Percentiles rank a stretch among this genome's conserved stretches.
Conservation (phyloP, 1,140 invertebrate genomes). For the Drosophila pseudoananassae region DNA sequence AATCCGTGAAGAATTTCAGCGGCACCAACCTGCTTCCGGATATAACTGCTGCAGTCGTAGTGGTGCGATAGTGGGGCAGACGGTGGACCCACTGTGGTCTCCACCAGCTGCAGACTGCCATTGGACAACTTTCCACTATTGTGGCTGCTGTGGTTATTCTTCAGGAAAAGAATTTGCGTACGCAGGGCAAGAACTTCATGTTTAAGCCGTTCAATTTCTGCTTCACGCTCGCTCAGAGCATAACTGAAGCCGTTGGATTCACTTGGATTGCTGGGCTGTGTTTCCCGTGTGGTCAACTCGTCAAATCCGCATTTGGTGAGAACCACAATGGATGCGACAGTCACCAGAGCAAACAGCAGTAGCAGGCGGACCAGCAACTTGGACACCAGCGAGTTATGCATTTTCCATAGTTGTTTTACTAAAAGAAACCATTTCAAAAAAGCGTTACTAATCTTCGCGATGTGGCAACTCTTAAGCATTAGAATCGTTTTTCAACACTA, state of each 20-base stretch:
- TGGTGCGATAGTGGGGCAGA: conserved; percentile 46
- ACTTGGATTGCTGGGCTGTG: conserved; percentile 50
- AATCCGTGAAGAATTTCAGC: conserved; percentile 89
- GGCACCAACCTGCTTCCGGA: conserved; percentile 86
- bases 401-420: conserved; percentile 62
- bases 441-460: neutral
- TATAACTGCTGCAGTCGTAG: conserved; percentile 86
- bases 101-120: conserved; percentile 25
- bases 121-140: conserved; percentile 7
- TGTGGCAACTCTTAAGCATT: neutral
- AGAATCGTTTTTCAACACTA: neutral
- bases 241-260: conserved; percentile 57
- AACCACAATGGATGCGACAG: conserved; percentile 57
- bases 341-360: conserved; percentile 66
- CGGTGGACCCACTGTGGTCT: conserved; percentile 24
- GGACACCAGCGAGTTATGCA: conserved; percentile 70
- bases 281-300: conserved; percentile 56
- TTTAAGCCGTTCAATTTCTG: conserved; percentile 61
- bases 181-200: conserved; percentile 63
- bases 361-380: conserved; percentile 64
- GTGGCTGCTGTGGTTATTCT: conserved; percentile 57
- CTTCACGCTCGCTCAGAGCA: conserved; percentile 45
- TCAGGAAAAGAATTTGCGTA: conserved; percentile 55
- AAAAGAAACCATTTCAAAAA: neutral
- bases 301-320: conserved; percentile 72